phyloP scores from a whole-genome alignment of 1,140 invertebrate species.

The Stegodyphus dumicola region DNA sequence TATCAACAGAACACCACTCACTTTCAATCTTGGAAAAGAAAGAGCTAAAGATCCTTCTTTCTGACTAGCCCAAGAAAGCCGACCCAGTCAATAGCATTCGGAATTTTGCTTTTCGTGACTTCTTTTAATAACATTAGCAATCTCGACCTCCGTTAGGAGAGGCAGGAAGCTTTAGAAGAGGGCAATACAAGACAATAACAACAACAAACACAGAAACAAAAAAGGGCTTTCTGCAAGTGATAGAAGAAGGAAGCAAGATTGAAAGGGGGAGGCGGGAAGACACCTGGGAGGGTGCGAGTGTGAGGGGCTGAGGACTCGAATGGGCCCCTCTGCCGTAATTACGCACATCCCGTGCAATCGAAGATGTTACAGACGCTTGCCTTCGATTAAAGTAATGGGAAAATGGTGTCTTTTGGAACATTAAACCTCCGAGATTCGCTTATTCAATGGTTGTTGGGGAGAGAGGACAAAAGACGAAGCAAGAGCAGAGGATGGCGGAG shows the following conservation, averaged over 20 bases:
- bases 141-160: background rate
- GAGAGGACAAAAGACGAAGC: constrained; percentile 29
- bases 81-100: no score
- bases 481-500: background rate
- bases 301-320: background rate
- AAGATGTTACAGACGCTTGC: constrained; percentile 60
- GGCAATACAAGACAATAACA: constrained; percentile 24
- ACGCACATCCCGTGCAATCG: constrained; percentile 54
- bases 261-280: background rate
- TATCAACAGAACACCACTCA: no score
- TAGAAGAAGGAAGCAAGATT: constrained; percentile 2
- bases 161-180: background rate
- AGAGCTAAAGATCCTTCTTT: no score
- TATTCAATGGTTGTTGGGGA: constrained; percentile 34
- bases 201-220: constrained; percentile 21
- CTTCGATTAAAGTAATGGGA: constrained; percentile 62
- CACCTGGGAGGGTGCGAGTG: background rate
- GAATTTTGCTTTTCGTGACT: background rate
- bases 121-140: constrained; percentile 47
- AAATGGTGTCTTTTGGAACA: constrained; percentile 62
- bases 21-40: no score
- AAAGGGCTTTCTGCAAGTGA: constrained; percentile 5
- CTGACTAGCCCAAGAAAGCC: no score
- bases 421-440: constrained; percentile 53
- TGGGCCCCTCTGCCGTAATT: constrained; percentile 45